A percentile compares a stretch with the other conserved stretches of the same genome.
These are phyloP conservation scores for Apantesis nais DNA, from an alignment of 2,888 invertebrate genomes.

Conservation along the genomic window DNA sequence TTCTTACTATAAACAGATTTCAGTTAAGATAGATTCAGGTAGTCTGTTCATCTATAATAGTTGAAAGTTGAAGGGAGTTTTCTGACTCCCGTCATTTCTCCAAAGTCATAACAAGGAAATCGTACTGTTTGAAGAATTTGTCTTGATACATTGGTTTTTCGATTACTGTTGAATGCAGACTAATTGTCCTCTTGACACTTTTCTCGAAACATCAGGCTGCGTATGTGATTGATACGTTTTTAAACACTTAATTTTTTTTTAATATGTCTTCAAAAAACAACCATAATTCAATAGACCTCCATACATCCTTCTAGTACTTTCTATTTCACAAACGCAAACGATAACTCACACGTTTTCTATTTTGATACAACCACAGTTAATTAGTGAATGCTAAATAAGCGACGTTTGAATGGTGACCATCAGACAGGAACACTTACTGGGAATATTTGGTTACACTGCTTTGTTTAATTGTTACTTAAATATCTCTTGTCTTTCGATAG, in stretches of 20 bases:
- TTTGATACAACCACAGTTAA: slow-evolving; percentile 37
- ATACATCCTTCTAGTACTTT: slow-evolving; percentile 2
- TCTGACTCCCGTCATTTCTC: not conserved
- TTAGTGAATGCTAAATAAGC: slow-evolving; percentile 39
- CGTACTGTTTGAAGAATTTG: not conserved
- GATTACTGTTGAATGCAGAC: too few species aligned
- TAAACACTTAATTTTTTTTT: too few species aligned
- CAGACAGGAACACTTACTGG: slow-evolving; percentile 34
- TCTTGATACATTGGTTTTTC: too few species aligned
- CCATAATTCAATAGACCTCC: not conserved
- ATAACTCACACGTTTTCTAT: slow-evolving; percentile 30
- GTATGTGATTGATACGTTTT: too few species aligned
- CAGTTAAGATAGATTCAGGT: too few species aligned
- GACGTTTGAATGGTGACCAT: slow-evolving; percentile 36
- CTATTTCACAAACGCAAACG: not conserved
- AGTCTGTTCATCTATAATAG: not conserved
- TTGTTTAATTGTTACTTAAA: slow-evolving; percentile 18
- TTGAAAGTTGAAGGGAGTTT: not conserved
- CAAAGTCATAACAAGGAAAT: not conserved
- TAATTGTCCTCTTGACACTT: too few species aligned
- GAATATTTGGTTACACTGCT: slow-evolving; percentile 23
- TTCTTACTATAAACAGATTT: too few species aligned
- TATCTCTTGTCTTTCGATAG: not conserved
- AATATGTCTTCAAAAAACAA: not conserved
- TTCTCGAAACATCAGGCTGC: too few species aligned